Base-by-base conservation (phyloP, 1,140 invertebrate species). In the Drosophila varians region DNA sequence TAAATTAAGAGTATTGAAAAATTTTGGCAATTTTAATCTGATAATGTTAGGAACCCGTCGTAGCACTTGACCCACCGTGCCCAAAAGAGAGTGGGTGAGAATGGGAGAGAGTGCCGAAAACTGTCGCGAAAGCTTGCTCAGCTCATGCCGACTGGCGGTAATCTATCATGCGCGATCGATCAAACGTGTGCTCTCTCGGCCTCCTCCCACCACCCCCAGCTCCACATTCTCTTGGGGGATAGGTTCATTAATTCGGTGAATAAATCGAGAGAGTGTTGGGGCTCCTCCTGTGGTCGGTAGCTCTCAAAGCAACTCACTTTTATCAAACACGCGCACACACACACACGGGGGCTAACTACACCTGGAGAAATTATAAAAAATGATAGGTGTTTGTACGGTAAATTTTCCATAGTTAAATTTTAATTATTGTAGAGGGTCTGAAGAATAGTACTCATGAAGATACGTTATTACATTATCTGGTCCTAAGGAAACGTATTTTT, bases 121-220 rank as follows among this genome's bases (percentile, higher is more conserved):
- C 14, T 40, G 60, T 61, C 34, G 36, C 40, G 51, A 49, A 62
- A 51, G 60, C 53, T 54, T 46, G 28, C 31, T 25, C 47, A 60
- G n/a, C 47, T 57, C 52, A 38, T 16, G 9, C 31, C 31, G 14
- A 14, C 11, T 16, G 70, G 38, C 26, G 26, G 51, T 64, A 57
- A 74, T 74, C 51, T 71, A 74, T 74, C 60, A 74, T 55, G 34
- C 52, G 40, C 47, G 57, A 66, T 55, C 78, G 55, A 74, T 78
- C 74, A 70, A 77, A 56, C 52, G 38, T 1, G 19, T 11, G 21
- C 51, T 54, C 38, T 69, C 72, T 38, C 25, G 26, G 56, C 16
- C 31, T 7, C 28, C 66, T 43, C 45, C 28, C 28, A 8, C 28
- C 42, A 26, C 42, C 58, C 43, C 45, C 34, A 4, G 9, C 12